A percentile compares a stretch with the other conserved stretches of the same genome.
Evolutionary conservation across 1,140 invertebrate genomes (phyloP).

Genomic region (Drosophila sp.): DNA sequence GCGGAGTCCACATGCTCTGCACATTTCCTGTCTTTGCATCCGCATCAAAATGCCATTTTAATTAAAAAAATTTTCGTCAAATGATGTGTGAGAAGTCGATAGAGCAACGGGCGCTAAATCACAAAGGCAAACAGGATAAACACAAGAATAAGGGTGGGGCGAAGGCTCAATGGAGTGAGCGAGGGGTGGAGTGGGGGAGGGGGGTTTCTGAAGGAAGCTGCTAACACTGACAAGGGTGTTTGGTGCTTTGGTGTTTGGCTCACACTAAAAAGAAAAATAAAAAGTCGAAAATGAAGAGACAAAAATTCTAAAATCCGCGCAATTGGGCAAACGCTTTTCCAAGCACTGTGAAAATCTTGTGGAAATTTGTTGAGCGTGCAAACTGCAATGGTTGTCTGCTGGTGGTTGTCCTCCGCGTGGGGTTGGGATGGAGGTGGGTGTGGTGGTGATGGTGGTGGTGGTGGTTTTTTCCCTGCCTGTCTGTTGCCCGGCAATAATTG

Average conservation of each 20-base stretch:
- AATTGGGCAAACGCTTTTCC: constrained; percentile 58
- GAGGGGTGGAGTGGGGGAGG: not conserved
- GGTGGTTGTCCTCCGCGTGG: constrained; percentile 5
- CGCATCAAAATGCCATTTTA: constrained; percentile 76
- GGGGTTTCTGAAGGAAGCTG: not conserved
- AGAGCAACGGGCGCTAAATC: constrained; percentile 69
- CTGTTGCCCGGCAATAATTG: constrained; percentile 69
- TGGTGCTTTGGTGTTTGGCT: constrained; percentile 52
- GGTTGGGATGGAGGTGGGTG: not conserved
- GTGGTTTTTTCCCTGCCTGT: not conserved
- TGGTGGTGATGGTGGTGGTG: not conserved
- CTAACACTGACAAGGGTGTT: constrained; percentile 55
- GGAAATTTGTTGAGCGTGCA: constrained; percentile 82
- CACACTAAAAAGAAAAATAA: constrained; percentile 17
- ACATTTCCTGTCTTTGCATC: constrained; percentile 27
- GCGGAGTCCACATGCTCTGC: not conserved
- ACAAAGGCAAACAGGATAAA: constrained; percentile 73
- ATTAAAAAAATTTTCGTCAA: constrained; percentile 68
- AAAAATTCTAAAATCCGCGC: constrained; percentile 61
- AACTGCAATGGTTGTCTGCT: constrained; percentile 54
- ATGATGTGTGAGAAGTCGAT: constrained; percentile 83
- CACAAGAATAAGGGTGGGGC: not conserved
- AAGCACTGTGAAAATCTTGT: constrained; percentile 68
- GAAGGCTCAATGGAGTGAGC: too few species aligned
- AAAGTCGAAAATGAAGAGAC: constrained; percentile 3